Base-by-base conservation (phyloP, 2,888 invertebrate species). In the Drosophila algonquin region DNA sequence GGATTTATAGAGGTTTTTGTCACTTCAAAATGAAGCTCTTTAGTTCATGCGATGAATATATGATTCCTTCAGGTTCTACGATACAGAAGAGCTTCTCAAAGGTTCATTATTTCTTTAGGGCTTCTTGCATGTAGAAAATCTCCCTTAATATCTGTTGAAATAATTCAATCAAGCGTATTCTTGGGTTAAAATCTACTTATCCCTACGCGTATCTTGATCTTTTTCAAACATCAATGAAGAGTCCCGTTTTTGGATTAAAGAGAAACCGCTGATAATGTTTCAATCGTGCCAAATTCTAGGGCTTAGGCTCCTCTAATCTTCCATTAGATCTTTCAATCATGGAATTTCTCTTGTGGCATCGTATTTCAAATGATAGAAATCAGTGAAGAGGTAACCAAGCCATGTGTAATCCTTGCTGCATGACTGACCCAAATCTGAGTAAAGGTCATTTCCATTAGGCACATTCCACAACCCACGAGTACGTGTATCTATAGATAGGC, bases 391-490 rank as follows among this genome's bases (percentile, higher is more conserved):
- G 12, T 5, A 32, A n/a, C 21, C 9, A 12, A 61, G 0, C 14
- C 40, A 40, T 40, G 21, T 16, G 44, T 40, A 54, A 64, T 55
- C 50, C 50, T 44, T 65, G 27, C 50, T 44, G 68, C 51, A 52
- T 51, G 47, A 24, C 52, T 68, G 65, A 65, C 65, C 65, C 65
- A 65, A 56, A 67, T 65, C 65, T 10, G 45, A 56, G 65, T n/a
- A 40, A 64, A 48, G 65, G 65, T 65, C 65, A 51, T 24, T 48
- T 64, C 44, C 64, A 65, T 64, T 65, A 51, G 50, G 35, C 56
- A 51, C n/a, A 40, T 40, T 40, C 55, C 44, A 44, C 48, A 30
- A 32, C 32, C 64, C 59, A 58, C 65, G 24, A 57, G 24, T 51
- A 67, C 45, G 35, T 50, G 27, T 40, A 35, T 35, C 21, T 4